Base-by-base conservation (phyloP, 2,113 vertebrate species). In the Erythrocercus mccallii region DNA sequence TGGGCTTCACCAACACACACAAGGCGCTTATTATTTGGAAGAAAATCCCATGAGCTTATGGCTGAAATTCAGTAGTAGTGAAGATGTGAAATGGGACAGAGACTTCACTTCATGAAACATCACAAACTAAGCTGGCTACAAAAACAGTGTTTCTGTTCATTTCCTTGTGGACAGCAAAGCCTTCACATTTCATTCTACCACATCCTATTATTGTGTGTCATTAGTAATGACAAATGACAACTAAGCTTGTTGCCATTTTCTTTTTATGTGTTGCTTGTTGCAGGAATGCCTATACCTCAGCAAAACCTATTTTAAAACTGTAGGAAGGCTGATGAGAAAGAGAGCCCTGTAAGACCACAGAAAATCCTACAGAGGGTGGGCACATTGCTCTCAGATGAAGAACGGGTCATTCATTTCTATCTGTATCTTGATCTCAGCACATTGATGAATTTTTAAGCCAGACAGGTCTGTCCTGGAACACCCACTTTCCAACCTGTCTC, bases 141-240 rank as follows among this genome's bases (percentile, higher is more conserved):
- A 76, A 88, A 88, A 79, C 61, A 3, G 15, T 24, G 56, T 88
- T 96, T 88, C 71, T 84, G 14, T 88, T 90, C 21, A 23, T 90
- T 92, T 92, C 86, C 76, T 95, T 81, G 72, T 61, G 47, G 35
- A 68, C 38, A 85, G 51, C 35, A 86, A 73, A 84, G 60, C 33
- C 47, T 94, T 90, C 62, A 31, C 68, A 76, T 50, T 96, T 73
- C 3, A 1, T 83, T 93, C 88, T 73, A 54, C 88, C 81, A 77
- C 93, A 91, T 95, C 65, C 74, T 88, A 91, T 86, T 54, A 79
- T 23, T 33, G 35, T 91, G 90, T 88, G 86, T 94, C 85, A 93
- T 68, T 90, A 90, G 12, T 28, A 50, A 92, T 53, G 58, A 95
- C 82, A 88, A 86, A 71, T 56, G 47, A 83, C 80, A 88, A 83